Evolutionary conservation across 1,140 invertebrate genomes (phyloP).

Genomic region (Penaeus indicus): DNA sequence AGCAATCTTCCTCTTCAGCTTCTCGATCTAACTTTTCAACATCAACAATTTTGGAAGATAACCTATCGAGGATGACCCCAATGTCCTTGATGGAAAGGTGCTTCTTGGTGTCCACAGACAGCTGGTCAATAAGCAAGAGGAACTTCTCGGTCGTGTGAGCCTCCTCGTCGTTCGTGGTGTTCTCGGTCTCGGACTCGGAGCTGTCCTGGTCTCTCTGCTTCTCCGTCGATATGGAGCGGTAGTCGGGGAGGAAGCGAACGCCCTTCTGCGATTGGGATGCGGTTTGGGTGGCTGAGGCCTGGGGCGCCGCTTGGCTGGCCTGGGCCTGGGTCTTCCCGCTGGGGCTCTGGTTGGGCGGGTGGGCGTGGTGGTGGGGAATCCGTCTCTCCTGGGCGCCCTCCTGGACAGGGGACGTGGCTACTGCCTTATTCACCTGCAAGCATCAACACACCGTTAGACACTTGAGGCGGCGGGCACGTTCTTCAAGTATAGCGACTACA

Average conservation of each 20-base stretch:
- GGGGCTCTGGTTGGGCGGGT: slow-evolving; percentile 41
- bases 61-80: slow-evolving; percentile 90
- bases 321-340: slow-evolving; percentile 24
- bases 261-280: slow-evolving; percentile 66
- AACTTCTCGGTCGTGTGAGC: slow-evolving; percentile 88
- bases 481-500: slow-evolving; percentile 34
- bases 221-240: slow-evolving; percentile 40
- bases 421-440: slow-evolving; percentile 83
- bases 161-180: slow-evolving; percentile 91
- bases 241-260: slow-evolving; percentile 64
- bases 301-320: slow-evolving; percentile 10
- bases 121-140: slow-evolving; percentile 90
- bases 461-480: no score
- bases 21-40: slow-evolving; percentile 91
- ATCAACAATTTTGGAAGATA: slow-evolving; percentile 93
- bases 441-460: slow-evolving; percentile 43
- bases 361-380: slow-evolving; percentile 23
- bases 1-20: slow-evolving; percentile 90
- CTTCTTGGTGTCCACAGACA: slow-evolving; percentile 87
- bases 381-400: slow-evolving; percentile 71
- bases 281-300: slow-evolving; percentile 44
- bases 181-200: slow-evolving; percentile 92
- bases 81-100: slow-evolving; percentile 95
- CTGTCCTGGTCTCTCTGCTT: slow-evolving; percentile 79
- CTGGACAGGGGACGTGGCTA: slow-evolving; percentile 91